Evolutionary conservation across 1,140 invertebrate genomes (phyloP).

Genomic region (Atta colombica): DNA sequence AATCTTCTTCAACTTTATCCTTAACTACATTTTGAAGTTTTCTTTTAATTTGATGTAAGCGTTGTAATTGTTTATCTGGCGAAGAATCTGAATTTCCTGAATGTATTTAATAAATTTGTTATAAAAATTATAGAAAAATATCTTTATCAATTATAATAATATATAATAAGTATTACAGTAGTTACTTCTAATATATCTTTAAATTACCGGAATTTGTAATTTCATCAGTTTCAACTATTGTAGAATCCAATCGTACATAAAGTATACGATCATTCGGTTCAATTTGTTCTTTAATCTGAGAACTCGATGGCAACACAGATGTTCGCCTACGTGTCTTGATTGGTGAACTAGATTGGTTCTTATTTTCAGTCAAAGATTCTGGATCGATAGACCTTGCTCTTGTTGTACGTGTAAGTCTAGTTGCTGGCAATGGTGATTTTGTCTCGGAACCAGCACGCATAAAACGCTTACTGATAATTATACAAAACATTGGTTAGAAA

Average conservation of each 20-base stretch:
- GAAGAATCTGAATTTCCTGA: constrained; percentile 37
- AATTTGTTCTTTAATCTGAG: constrained; percentile 72
- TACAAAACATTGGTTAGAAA: background rate
- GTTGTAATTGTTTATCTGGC: background rate
- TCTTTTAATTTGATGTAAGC: constrained; percentile 28
- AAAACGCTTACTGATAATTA: constrained; percentile 60
- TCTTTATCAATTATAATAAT: background rate
- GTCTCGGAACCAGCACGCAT: constrained; percentile 79
- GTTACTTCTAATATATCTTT: background rate
- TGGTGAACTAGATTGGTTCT: constrained; percentile 58
- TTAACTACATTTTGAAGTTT: constrained; percentile 9
- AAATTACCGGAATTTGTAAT: constrained; percentile 56
- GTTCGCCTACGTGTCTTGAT: constrained; percentile 66
- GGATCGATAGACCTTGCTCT: constrained; percentile 79
- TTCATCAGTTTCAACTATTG: constrained; percentile 59
- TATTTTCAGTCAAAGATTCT: constrained; percentile 37
- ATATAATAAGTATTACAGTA: background rate
- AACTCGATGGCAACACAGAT: constrained; percentile 67
- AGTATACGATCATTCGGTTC: constrained; percentile 55
- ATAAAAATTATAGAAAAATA: background rate
- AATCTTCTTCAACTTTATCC: constrained; percentile 48
- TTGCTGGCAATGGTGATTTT: constrained; percentile 62
- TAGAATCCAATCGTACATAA: constrained; percentile 48
- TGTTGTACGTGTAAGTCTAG: constrained; percentile 72
- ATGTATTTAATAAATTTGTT: constrained; percentile 33